Conservation (phyloP, 2,888 invertebrate species). For the Erebia aethiops region DNA sequence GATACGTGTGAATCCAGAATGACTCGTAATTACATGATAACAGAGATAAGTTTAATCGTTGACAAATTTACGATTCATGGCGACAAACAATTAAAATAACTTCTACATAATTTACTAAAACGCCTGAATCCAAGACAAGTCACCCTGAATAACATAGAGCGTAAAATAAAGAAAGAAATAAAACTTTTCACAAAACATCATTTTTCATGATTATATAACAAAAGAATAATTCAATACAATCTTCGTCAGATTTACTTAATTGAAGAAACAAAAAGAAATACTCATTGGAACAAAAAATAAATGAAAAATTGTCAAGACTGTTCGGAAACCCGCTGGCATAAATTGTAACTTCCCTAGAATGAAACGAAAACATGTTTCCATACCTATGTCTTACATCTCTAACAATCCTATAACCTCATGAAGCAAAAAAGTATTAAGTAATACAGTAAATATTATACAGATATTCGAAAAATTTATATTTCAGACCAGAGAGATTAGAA, state of each 20-base stretch:
- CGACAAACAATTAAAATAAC: slow-evolving; percentile 1
- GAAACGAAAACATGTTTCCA: slow-evolving; percentile 66
- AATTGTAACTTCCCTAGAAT: slow-evolving; percentile 62
- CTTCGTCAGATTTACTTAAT: not conserved
- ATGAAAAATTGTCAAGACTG: not conserved
- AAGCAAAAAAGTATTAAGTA: slow-evolving; percentile 80
- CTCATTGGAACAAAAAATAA: not conserved
- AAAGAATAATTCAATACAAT: not conserved
- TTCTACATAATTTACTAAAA: not conserved
- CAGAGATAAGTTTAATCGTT: not conserved
- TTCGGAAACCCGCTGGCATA: slow-evolving; percentile 68
- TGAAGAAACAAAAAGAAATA: not conserved
- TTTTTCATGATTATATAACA: not conserved
- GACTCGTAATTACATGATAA: slow-evolving; percentile 21
- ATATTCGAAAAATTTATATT: slow-evolving; percentile 64
- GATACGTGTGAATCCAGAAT: slow-evolving; percentile 27
- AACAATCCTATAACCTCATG: slow-evolving; percentile 78
- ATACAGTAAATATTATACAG: slow-evolving; percentile 72
- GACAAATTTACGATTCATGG: not conserved
- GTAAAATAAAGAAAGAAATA: slow-evolving; percentile 4
- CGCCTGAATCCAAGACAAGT: slow-evolving; percentile 20
- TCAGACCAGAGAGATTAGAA: slow-evolving; percentile 71
- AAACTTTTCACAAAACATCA: not conserved
- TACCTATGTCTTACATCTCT: slow-evolving; percentile 76
- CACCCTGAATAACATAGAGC: slow-evolving; percentile 36